Percentiles rank a stretch among this genome's conserved stretches.
Evolutionary conservation across 2,888 invertebrate genomes (phyloP).

Genomic region (Phragmatobia fuliginosa): DNA sequence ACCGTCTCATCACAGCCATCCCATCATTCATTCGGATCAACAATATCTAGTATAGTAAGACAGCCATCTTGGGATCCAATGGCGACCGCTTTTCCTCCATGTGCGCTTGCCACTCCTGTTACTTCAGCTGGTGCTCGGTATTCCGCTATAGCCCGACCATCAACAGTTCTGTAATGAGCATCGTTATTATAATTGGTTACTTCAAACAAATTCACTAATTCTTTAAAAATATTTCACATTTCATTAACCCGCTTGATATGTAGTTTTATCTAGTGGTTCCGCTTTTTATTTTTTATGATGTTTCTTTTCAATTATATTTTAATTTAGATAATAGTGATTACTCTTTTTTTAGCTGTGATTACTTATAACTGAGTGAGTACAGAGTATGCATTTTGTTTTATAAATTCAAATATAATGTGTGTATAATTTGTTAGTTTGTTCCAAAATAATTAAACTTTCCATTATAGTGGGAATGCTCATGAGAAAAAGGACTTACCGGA

Average conservation of each 20-base stretch:
- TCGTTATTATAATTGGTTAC: neutral
- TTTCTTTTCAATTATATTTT: too few relatives aligned
- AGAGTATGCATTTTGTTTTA: too few relatives aligned
- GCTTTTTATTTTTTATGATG: too few relatives aligned
- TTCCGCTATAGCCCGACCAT: slow-evolving; percentile 97
- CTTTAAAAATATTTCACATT: neutral
- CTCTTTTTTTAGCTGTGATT: too few relatives aligned
- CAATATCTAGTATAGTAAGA: slow-evolving; percentile 93
- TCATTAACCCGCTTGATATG: neutral
- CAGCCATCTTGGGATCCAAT: slow-evolving; percentile 98
- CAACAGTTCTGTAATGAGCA: slow-evolving; percentile 88
- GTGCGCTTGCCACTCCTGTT: slow-evolving; percentile 94
- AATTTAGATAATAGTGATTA: too few relatives aligned
- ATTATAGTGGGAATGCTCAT: neutral
- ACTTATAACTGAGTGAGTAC: too few relatives aligned
- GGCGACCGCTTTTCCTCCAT: slow-evolving; percentile 93
- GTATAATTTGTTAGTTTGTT: too few relatives aligned
- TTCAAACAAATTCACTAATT: neutral
- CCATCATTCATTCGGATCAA: slow-evolving; percentile 75
- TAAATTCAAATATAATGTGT: too few relatives aligned
- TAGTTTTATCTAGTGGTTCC: too few relatives aligned
- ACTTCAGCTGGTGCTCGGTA: slow-evolving; percentile 96
- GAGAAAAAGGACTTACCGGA: slow-evolving; percentile 86
- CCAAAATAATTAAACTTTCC: too few relatives aligned
- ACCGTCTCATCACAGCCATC: neutral